These are phyloP conservation scores for Gobionotothen gibberifrons DNA, from an alignment of 2,797 vertebrate genomes.

Conservation along the genomic window DNA sequence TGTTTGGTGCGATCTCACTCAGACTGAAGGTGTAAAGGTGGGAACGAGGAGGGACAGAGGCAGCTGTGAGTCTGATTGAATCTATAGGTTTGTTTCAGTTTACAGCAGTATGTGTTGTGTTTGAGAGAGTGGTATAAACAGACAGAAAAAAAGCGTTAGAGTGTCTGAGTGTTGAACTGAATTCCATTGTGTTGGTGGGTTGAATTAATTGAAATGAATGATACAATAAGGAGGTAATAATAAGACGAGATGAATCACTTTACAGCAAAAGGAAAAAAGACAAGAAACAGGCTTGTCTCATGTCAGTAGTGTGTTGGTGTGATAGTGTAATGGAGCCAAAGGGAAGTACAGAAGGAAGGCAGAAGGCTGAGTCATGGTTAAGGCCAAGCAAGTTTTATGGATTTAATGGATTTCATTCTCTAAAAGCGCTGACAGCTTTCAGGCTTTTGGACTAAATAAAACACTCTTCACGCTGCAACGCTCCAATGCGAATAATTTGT, in stretches of 20 bases:
- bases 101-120: slow-evolving; percentile 27
- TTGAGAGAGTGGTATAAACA: neutral
- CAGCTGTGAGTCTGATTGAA: slow-evolving; percentile 22
- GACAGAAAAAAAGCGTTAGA: too few relatives aligned
- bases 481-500: too few relatives aligned
- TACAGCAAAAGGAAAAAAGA: neutral
- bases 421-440: neutral
- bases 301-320: neutral
- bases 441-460: neutral
- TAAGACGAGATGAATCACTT: neutral
- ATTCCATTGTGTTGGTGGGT: neutral
- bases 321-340: slow-evolving; percentile 6
- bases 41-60: slow-evolving; percentile 12
- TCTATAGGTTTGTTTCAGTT: slow-evolving; percentile 37
- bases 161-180: neutral
- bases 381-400: slow-evolving; percentile 3
- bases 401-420: neutral
- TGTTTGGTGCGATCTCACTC: slow-evolving; percentile 30
- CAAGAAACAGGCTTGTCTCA: neutral
- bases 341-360: slow-evolving; percentile 4
- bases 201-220: slow-evolving; percentile 16
- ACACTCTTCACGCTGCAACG: neutral
- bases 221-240: neutral
- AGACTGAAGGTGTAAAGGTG: slow-evolving; percentile 17
- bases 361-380: slow-evolving; percentile 1